Conservation (phyloP, 2,113 vertebrate species). For the Leptobrachium leishanense region DNA sequence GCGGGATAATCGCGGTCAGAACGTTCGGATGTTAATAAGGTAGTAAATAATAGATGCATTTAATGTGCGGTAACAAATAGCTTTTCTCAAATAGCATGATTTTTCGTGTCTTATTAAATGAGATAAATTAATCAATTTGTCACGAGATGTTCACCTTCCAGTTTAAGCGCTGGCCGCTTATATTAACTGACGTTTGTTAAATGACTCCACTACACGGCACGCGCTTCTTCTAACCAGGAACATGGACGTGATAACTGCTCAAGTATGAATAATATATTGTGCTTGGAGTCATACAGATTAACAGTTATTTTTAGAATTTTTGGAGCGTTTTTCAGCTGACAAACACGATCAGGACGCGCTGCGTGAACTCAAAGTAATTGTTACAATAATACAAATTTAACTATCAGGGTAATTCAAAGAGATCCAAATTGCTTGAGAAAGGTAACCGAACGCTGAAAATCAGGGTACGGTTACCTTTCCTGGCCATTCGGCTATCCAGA, state of each 20-base stretch:
- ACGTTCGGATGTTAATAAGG: neutral
- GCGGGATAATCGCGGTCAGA: neutral
- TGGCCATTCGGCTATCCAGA: too few relatives aligned
- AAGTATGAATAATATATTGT: too few relatives aligned
- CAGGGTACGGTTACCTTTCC: too few relatives aligned
- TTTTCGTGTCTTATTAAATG: neutral
- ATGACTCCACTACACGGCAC: neutral
- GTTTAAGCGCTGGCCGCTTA: neutral
- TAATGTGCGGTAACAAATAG: neutral
- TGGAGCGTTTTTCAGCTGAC: too few relatives aligned
- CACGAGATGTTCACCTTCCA: conserved; percentile 1
- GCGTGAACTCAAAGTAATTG: too few relatives aligned
- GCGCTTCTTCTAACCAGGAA: neutral
- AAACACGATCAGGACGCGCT: too few relatives aligned
- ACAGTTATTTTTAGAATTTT: too few relatives aligned
- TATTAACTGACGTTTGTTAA: neutral
- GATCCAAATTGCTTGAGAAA: too few relatives aligned
- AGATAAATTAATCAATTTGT: neutral
- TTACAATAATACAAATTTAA: too few relatives aligned
- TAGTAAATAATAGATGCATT: neutral
- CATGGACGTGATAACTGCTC: neutral
- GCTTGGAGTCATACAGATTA: too few relatives aligned
- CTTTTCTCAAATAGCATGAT: neutral
- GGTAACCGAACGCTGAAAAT: too few relatives aligned
- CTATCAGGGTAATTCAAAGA: too few relatives aligned